Evolutionary conservation across 2,113 vertebrate genomes (phyloP), one percentile per base, ranked within the genome.

Genomic region (Leiothrix lutea): DNA sequence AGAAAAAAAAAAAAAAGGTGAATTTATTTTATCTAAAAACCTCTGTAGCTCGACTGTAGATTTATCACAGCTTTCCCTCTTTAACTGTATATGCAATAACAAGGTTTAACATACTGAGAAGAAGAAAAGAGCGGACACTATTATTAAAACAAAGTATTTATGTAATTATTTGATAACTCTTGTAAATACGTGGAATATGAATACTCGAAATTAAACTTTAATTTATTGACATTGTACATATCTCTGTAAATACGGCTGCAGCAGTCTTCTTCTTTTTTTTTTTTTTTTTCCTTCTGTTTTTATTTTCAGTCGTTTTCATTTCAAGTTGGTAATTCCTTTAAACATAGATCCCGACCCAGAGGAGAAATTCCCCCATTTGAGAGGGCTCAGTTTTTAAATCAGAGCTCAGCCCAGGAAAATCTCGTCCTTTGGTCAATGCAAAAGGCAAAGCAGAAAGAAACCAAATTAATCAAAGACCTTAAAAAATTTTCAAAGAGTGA

Each of bases 101-200:
- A 98, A 99, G 98, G 98, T 98, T 98, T 97, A 98, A 94, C 97
- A 86, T 97, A 96, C 97, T 93, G 97, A 98, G 98, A 98, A 97
- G 92, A 96, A 94, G 88, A 93, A 81, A 92, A 97, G 92, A 98
- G 98, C 95, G 97, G 98, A 99, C 98, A 97, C 98, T 98, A 98
- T 98, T 97, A 98, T 99, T 98, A 98, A 98, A 99, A 98, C 98
- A 99, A 99, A 99, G 98, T 99, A 99, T 99, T 99, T 99, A 99
- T 99, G 99, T 99, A 99, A 99, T 99, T 99, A 99, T 99, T 99
- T 99, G 99, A 98, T 99, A 99, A 99, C 99, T 98, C 98, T 96
- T 99, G 99, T 99, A 99, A 98, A 99, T 99, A 99, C 97, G 97
- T 98, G 98, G 98, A 98, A 98, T 98, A 99, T 98, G 98, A 98